Conservation (phyloP, 2,113 vertebrate genomes). For the Eptesicus fuscus region DNA sequence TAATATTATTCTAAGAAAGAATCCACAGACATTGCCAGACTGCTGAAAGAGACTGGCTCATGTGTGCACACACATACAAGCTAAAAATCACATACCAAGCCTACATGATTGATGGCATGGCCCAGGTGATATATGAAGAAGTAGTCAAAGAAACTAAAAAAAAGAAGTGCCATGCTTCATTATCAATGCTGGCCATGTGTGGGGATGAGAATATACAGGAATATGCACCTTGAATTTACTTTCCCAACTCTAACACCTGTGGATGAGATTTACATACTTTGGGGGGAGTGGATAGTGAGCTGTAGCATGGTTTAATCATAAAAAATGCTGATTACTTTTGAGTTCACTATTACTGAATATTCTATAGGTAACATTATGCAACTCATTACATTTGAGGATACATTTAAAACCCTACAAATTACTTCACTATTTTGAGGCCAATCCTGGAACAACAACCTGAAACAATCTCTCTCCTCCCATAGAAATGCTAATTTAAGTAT, state of each 20-base stretch:
- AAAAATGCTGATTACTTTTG: neutral
- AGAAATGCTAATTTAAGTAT: neutral
- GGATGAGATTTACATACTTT: neutral
- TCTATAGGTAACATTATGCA: neutral
- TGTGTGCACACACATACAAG: neutral
- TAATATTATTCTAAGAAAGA: neutral
- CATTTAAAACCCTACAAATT: neutral
- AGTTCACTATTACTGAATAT: neutral
- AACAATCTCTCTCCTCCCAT: neutral
- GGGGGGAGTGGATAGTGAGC: fast-evolving
- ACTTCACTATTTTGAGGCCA: neutral
- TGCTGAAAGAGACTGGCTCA: neutral
- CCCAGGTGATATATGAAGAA: neutral
- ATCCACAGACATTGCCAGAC: neutral
- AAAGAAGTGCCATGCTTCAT: neutral
- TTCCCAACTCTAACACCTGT: neutral
- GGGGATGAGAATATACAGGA: neutral
- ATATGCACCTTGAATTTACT: fast-evolving
- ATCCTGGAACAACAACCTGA: neutral
- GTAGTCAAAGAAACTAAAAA: neutral
- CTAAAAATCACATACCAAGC: neutral
- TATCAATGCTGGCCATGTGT: neutral
- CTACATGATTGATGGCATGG: neutral
- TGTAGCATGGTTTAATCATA: neutral
- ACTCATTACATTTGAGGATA: neutral